Base-by-base conservation (phyloP, 2,797 vertebrate species). In the Delichon dasypus region DNA sequence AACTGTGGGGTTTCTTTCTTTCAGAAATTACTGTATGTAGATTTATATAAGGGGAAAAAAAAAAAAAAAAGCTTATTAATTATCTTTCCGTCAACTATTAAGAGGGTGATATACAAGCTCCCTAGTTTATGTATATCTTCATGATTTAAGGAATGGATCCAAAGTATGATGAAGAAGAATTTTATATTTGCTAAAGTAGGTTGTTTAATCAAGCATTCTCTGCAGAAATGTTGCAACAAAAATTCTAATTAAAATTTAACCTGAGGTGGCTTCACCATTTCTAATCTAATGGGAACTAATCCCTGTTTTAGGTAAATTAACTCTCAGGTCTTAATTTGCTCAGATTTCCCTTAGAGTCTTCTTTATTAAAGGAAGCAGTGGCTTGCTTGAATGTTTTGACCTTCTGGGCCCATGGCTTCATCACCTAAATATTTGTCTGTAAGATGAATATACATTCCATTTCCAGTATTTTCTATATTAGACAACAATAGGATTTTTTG, bases 181-280 rank as follows among this genome's bases (percentile, higher is more conserved):
- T 85, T 82, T 66, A 57, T 53, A 64, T 85, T 90, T 78, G n/a
- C 11, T 70, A 7, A 78, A 90, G 21, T 44, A 62, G 29, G 60
- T 42, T 85, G 45, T 47, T 93, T 65, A 88, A 94, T 72, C 72
- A 93, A 87, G 42, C 47, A 92, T 77, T 34, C 20, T 85, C 19
- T 61, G 34, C 3, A 20, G 34, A 88, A 89, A 60, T 68, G 10
- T 29, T n/a, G 36, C 27, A 72, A 70, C 44, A 80, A 79, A 72
- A 92, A 58, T 54, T 91, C 61, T 88, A 94, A 96, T 95, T 96
- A 95, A 91, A 90, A 66, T 60, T 51, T 89, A 90, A 93, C 87
- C 67, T 84, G 51, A 44, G 64, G 70, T 90, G 32, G 30, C 73
- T 94, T 94, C 50, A 80, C 44, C 50, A 72, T 66, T 81, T 95